Base-by-base conservation (phyloP, 2,113 vertebrate species). In the Microtus montanus region DNA sequence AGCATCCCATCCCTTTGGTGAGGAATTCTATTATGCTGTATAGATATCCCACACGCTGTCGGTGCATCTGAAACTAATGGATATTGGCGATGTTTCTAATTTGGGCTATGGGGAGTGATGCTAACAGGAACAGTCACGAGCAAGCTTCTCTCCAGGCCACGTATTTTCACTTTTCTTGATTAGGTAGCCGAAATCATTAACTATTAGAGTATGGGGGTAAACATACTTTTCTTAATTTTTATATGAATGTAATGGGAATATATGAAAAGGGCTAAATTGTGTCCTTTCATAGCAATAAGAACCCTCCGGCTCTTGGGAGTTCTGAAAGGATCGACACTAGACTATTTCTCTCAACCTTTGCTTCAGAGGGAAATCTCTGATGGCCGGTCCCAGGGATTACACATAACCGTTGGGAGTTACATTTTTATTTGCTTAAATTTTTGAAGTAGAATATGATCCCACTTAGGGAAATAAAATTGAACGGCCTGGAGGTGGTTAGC, bases 361-460 rank as follows among this genome's bases (percentile, higher is more conserved):
- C 24, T 88, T 38, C 84, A 44, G 30, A 13, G 87, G 52, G 90
- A 90, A 95, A 80, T 66, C 64, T 92, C 12, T 6, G 0, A 8
- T 38, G 44, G 33, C 24, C 58, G 2, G 85, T 71, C 66, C 87
- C 47, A n/a, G 78, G 47, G 86, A 64, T 75, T 64, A 63, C 30
- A 19, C 0, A 2, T 38, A 49, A 75, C 38, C 84, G 9, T 61
- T 52, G 61, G 49, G 83, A 87, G 87, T 14, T 58, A 78, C 10
- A 64, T 3, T 92, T 96, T 86, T 80, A 92, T 73, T 87, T 95
- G 94, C 85, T 87, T 90, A 61, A 68, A 26, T 17, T 87, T 64
- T 64, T 87, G 22, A 86, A 89, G 66, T 75, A 12, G 24, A 75
- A 19, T 64, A 26, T 79, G 33, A 66, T 74, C 24, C 52, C 35